Conservation (phyloP, 2,113 vertebrate species). For the Pterocles burchelli region DNA sequence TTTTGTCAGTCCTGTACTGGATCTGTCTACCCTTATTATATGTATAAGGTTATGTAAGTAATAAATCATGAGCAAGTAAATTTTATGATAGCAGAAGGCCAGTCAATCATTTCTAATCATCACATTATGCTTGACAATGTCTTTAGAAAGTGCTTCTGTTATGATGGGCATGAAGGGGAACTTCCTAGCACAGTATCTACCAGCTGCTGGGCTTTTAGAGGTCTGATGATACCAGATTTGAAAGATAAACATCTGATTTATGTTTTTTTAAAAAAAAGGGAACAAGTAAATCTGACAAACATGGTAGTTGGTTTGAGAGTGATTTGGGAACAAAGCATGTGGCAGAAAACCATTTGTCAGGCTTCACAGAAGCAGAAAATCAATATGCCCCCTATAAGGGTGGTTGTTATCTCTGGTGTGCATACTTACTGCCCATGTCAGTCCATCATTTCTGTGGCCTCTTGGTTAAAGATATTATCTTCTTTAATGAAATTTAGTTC, state of each 20-base stretch:
- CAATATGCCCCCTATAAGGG: neutral
- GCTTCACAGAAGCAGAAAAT: slow-evolving; percentile 46
- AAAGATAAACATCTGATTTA: neutral
- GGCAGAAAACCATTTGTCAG: neutral
- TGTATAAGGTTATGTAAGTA: neutral
- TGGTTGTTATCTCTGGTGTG: slow-evolving; percentile 4
- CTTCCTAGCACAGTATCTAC: neutral
- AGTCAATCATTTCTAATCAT: slow-evolving; percentile 20
- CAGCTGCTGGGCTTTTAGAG: neutral
- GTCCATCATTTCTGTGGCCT: neutral
- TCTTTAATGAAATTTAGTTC: slow-evolving; percentile 16
- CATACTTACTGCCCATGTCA: neutral
- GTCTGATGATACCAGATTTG: neutral
- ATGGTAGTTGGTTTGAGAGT: neutral
- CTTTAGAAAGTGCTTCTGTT: neutral
- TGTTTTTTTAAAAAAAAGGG: neutral
- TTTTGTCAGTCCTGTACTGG: neutral
- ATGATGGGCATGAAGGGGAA: neutral
- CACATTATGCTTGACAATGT: neutral
- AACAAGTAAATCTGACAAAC: neutral
- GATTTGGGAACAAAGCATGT: neutral
- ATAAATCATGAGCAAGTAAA: slow-evolving; percentile 24
- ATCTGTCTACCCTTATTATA: neutral
- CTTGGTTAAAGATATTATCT: neutral
- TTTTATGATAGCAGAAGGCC: neutral